Conservation (phyloP, 92 coral and sea anemone species). For the Zoanthus sansibaricus region DNA sequence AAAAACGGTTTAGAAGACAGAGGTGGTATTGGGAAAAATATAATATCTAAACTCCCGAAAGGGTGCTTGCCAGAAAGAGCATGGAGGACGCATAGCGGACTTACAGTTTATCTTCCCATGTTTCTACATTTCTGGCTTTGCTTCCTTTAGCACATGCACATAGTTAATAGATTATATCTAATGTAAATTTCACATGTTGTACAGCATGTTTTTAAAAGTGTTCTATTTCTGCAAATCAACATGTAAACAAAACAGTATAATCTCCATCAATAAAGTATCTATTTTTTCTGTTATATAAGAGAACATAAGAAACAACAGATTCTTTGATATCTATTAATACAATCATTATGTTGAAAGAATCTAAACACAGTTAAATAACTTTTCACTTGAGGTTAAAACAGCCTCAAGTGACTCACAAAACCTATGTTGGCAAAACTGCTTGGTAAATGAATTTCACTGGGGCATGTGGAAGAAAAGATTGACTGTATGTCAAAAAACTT, state of each 20-base stretch:
- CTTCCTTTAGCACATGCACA: conserved; percentile 13
- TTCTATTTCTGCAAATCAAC: neutral
- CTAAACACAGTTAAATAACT: too few relatives aligned
- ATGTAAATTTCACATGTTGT: neutral
- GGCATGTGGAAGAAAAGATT: conserved; percentile 58
- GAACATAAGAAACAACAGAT: too few relatives aligned
- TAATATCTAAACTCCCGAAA: neutral
- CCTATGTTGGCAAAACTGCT: conserved; percentile 25
- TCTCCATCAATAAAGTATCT: conserved; percentile 9
- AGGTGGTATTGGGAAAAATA: neutral
- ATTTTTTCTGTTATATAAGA: conserved; percentile 3
- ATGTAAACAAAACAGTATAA: neutral
- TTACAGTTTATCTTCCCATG: conserved; percentile 15
- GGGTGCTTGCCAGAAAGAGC: conserved; percentile 16
- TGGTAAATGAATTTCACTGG: conserved; percentile 47
- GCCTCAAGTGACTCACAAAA: neutral
- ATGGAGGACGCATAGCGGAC: conserved; percentile 6
- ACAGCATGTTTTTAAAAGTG: neutral
- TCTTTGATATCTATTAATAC: too few relatives aligned
- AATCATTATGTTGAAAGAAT: too few relatives aligned
- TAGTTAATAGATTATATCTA: neutral
- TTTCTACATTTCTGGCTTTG: conserved; percentile 15
- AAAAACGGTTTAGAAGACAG: neutral
- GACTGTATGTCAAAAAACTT: conserved; percentile 44
- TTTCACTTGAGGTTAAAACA: too few relatives aligned